Percentiles rank a stretch among this genome's conserved stretches.
Evolutionary conservation across 2,888 invertebrate species (phyloP).

Genomic region (Dynastes tityus): DNA sequence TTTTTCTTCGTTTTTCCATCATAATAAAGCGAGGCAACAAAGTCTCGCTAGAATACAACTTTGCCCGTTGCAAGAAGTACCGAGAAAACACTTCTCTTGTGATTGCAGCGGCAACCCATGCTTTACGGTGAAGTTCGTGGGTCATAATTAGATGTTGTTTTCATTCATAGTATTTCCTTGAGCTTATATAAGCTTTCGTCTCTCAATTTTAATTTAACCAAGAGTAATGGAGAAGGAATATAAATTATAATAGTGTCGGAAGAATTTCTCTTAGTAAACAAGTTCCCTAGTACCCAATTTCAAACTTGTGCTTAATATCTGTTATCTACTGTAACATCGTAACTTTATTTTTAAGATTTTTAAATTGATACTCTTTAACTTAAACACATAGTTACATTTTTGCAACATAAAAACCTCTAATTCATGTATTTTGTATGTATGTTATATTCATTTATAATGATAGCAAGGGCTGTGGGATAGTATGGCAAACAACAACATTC

Average conservation of each 20-base stretch:
- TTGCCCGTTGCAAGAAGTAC: not conserved
- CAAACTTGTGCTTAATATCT: no score
- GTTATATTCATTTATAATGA: no score
- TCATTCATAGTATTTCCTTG: not conserved
- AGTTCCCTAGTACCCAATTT: not conserved
- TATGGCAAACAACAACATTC: no score
- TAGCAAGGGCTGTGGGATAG: no score
- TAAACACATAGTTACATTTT: no score
- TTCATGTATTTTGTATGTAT: no score
- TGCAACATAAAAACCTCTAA: no score
- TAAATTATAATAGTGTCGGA: not conserved
- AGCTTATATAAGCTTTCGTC: not conserved
- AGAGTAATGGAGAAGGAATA: not conserved
- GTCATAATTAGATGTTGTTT: slow-evolving; percentile 14
- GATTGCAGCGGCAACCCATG: not conserved
- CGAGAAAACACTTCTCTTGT: not conserved
- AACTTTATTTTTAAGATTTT: not conserved
- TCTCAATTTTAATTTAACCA: not conserved
- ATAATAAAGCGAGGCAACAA: not conserved
- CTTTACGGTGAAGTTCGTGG: slow-evolving; percentile 13
- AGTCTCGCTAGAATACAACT: slow-evolving; percentile 1
- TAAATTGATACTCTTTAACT: not conserved
- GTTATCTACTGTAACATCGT: not conserved
- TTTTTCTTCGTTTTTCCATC: not conserved
- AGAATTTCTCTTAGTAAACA: not conserved